Conservation (phyloP, 30 jellyfish, hydroid and myxozoan species). For the Aurelia aurita region DNA sequence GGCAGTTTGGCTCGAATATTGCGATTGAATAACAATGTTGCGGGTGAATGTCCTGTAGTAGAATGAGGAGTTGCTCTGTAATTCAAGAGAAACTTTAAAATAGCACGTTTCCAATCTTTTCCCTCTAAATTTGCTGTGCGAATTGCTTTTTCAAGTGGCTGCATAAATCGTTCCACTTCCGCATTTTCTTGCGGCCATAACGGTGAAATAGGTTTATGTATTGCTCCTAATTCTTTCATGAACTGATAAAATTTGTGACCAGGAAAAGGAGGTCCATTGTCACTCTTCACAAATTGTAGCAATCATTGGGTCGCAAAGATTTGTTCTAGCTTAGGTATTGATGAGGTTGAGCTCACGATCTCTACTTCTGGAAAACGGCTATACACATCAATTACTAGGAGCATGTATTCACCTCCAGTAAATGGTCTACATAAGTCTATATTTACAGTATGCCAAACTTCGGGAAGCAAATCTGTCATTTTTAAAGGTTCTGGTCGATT, state of each 20-base stretch:
- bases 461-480: constrained; percentile 26
- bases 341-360: too few species aligned
- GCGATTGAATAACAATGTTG: constrained; percentile 14
- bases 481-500: constrained; percentile 40
- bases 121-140: constrained; percentile 35
- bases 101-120: background rate
- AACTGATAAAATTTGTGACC: too few species aligned
- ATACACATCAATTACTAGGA: too few species aligned
- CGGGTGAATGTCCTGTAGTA: constrained; percentile 43
- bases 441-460: constrained; percentile 49
- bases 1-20: constrained; percentile 39
- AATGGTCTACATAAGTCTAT: too few species aligned
- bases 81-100: constrained; percentile 4
- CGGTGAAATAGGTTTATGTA: constrained; percentile 36
- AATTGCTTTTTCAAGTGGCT: constrained; percentile 44
- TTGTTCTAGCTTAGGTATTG: too few species aligned
- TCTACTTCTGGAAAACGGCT: too few species aligned
- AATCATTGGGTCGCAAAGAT: too few species aligned
- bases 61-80: constrained; percentile 33
- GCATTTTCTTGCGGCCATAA: too few species aligned
- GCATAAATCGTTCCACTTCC: too few species aligned
- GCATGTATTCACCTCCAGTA: too few species aligned
- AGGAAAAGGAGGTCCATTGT: too few species aligned
- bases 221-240: constrained; percentile 11
- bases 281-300: too few species aligned